Conservation (phyloP, 2,888 invertebrate genomes). For the Caenorhabditis angaria region DNA sequence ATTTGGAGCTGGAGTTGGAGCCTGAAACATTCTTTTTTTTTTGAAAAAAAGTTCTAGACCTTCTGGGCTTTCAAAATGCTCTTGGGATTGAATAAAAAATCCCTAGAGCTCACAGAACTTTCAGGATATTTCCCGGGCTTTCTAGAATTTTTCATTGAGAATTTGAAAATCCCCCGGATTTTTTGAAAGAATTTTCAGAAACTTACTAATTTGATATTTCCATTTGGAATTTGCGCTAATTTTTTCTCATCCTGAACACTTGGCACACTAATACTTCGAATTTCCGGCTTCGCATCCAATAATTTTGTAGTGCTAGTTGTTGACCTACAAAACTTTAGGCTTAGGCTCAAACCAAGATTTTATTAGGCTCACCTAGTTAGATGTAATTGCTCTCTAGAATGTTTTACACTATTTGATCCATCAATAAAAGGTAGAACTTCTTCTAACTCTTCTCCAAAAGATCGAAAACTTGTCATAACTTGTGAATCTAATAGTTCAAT, state of each 20-base stretch:
- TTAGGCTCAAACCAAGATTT: neutral
- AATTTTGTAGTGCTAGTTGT: conserved; percentile 32
- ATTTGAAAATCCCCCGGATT: neutral
- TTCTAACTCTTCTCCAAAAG: conserved; percentile 68
- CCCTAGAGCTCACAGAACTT: no score
- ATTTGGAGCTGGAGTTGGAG: conserved; percentile 23
- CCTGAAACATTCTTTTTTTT: no score
- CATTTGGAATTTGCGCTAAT: conserved; percentile 15
- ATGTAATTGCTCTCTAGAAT: conserved; percentile 48
- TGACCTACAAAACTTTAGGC: conserved; percentile 20
- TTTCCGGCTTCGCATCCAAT: conserved; percentile 40
- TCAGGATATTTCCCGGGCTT: no score
- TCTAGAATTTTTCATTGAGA: neutral
- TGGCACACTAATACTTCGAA: conserved; percentile 40
- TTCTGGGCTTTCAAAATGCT: no score
- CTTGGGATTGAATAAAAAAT: no score
- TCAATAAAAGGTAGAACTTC: conserved; percentile 70
- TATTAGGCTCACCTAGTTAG: conserved; percentile 18
- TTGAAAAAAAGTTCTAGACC: no score
- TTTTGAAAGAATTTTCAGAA: neutral
- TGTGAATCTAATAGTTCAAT: conserved; percentile 39
- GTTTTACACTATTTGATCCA: conserved; percentile 43
- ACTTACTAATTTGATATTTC: neutral
- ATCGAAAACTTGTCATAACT: conserved; percentile 52
- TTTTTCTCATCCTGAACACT: conserved; percentile 44